phyloP scores from a whole-genome alignment of 2,113 vertebrate species.

The Scomber japonicus region DNA sequence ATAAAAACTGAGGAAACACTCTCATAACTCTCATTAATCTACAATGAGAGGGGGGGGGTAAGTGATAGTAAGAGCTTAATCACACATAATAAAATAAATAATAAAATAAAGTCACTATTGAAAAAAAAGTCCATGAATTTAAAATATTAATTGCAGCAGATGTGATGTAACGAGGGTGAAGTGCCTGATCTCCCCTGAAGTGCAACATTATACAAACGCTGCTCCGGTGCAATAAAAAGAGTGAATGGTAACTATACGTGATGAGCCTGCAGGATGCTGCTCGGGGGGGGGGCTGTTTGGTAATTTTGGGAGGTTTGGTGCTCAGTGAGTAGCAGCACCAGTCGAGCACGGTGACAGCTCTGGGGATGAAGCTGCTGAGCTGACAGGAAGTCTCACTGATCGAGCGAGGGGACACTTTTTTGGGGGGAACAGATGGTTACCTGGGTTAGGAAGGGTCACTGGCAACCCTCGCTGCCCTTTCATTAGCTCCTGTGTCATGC shows the following conservation, averaged over 20 bases:
- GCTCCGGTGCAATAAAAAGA: not conserved
- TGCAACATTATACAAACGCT: not conserved
- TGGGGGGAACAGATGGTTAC: conserved; percentile 57
- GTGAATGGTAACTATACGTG: not conserved
- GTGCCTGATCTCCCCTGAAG: not conserved
- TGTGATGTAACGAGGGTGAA: too few relatives aligned
- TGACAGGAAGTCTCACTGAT: conserved; percentile 38
- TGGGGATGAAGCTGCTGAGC: conserved; percentile 27
- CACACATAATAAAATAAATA: too few relatives aligned
- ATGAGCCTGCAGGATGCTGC: not conserved
- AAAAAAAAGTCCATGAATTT: too few relatives aligned
- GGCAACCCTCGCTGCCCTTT: conserved; percentile 36
- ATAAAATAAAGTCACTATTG: too few relatives aligned
- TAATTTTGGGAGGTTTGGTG: not conserved
- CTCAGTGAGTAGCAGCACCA: conserved; percentile 24
- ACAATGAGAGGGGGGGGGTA: too few relatives aligned
- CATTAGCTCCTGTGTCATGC: conserved; percentile 52
- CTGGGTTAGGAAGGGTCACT: conserved; percentile 9
- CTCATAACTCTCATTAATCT: too few relatives aligned
- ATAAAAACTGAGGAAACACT: too few relatives aligned
- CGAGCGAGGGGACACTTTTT: not conserved
- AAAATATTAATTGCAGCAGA: too few relatives aligned
- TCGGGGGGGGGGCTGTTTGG: not conserved
- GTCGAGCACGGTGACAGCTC: conserved; percentile 37
- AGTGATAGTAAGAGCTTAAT: too few relatives aligned